Conservation (phyloP, 2,797 vertebrate genomes). For the Myripristis murdjan region DNA sequence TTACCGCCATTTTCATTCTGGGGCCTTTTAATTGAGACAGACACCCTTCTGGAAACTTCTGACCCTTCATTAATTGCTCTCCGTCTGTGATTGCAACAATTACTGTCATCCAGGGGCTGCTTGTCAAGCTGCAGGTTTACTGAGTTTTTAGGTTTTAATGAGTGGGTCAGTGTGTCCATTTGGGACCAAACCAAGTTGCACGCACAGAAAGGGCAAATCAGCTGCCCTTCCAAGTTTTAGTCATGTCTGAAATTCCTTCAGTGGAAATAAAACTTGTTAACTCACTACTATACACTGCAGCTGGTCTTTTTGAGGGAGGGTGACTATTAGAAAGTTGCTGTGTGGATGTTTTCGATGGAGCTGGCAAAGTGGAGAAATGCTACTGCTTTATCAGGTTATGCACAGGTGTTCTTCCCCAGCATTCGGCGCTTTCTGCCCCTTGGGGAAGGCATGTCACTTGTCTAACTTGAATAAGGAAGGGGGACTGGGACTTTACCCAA, state of each 20-base stretch:
- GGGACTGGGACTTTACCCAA: slow-evolving; percentile 31
- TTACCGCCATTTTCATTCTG: slow-evolving; percentile 36
- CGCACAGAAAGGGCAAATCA: slow-evolving; percentile 65
- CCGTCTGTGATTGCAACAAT: slow-evolving; percentile 76
- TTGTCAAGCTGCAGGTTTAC: slow-evolving; percentile 78
- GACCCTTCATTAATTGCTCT: slow-evolving; percentile 77
- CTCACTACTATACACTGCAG: slow-evolving; percentile 16
- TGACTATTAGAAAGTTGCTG: neutral
- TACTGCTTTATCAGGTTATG: slow-evolving; percentile 47
- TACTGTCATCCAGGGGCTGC: slow-evolving; percentile 79
- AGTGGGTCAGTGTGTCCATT: slow-evolving; percentile 73
- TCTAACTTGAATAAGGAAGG: slow-evolving; percentile 48
- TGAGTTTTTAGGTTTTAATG: slow-evolving; percentile 68
- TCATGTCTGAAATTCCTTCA: slow-evolving; percentile 52
- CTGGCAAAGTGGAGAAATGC: slow-evolving; percentile 1
- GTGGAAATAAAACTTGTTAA: slow-evolving; percentile 35
- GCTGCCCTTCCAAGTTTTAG: slow-evolving; percentile 49
- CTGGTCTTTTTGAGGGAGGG: slow-evolving; percentile 25
- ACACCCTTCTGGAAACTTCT: slow-evolving; percentile 79
- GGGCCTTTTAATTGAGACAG: slow-evolving; percentile 68
- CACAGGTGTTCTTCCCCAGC: slow-evolving; percentile 28
- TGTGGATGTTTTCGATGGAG: slow-evolving; percentile 15
- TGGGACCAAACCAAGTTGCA: slow-evolving; percentile 73
- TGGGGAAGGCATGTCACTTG: slow-evolving; percentile 44
- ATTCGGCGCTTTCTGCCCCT: slow-evolving; percentile 13